These are phyloP conservation scores for Tenthredo amoena DNA, from an alignment of 2,888 invertebrate genomes.

Conservation along the genomic window DNA sequence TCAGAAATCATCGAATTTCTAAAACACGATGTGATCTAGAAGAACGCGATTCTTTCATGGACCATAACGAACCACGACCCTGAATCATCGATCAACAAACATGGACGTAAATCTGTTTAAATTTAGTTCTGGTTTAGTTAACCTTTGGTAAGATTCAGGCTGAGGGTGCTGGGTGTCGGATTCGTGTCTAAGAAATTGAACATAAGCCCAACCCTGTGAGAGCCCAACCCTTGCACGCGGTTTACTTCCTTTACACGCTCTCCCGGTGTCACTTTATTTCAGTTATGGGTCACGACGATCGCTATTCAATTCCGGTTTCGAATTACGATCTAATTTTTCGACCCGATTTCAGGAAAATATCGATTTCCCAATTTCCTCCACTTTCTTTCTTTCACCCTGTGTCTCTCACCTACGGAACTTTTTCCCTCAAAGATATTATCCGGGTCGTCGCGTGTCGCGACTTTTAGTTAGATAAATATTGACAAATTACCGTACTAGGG, in stretches of 20 bases:
- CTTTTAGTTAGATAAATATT: conserved; percentile 41
- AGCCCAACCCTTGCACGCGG: not conserved
- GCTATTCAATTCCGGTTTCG: not conserved
- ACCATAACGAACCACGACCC: not conserved
- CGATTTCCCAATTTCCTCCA: not conserved
- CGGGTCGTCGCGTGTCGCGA: conserved; percentile 40
- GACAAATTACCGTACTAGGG: conserved; percentile 11
- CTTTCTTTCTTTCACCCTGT: not conserved
- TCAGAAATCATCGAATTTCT: not conserved
- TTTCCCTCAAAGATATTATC: not conserved
- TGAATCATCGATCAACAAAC: not conserved
- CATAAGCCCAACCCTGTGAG: not conserved
- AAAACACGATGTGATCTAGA: not conserved
- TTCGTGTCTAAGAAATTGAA: conserved; percentile 31
- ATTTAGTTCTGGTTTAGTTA: not conserved
- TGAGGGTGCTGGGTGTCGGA: not conserved
- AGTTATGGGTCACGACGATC: not conserved
- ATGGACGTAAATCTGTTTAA: not conserved
- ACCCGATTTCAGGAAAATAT: not conserved
- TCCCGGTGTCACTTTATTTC: not conserved
- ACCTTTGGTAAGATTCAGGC: not conserved
- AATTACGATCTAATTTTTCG: not conserved
- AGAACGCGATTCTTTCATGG: too few relatives aligned
- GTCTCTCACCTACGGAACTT: not conserved
- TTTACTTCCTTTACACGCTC: not conserved